A percentile compares a stretch with the other conserved stretches of the same genome.
These are phyloP conservation scores for Cyprinodon brontotheroides DNA, from an alignment of 2,113 vertebrate species.

Conservation along the genomic window DNA sequence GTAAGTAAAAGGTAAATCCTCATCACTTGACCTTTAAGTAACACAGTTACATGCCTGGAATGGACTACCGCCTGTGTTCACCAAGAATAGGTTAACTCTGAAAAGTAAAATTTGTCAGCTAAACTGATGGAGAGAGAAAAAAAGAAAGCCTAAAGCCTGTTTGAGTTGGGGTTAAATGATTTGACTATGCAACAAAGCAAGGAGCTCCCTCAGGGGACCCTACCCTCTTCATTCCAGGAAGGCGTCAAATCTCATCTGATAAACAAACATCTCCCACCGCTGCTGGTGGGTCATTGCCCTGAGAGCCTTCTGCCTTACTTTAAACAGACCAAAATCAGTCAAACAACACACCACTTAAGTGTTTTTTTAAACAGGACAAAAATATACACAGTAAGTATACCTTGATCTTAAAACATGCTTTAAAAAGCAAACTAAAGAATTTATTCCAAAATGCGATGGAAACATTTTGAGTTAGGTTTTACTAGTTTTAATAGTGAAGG, in stretches of 20 bases:
- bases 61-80: conserved; percentile 7
- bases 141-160: conserved; percentile 30
- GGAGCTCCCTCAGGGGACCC: conserved; percentile 45
- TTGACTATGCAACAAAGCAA: conserved; percentile 25
- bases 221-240: conserved; percentile 53
- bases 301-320: conserved; percentile 2
- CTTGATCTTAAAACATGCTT: background rate
- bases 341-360: background rate
- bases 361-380: background rate
- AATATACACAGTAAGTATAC: background rate
- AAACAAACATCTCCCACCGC: conserved; percentile 39
- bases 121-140: conserved; percentile 12
- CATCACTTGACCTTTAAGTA: conserved; percentile 56
- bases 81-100: conserved; percentile 3
- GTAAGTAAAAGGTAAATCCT: conserved; percentile 23
- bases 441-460: too few relatives aligned
- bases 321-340: background rate
- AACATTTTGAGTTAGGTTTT: too few relatives aligned
- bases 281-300: background rate
- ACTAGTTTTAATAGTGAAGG: too few relatives aligned
- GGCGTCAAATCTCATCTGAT: conserved; percentile 53
- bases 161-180: conserved; percentile 54
- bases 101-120: conserved; percentile 9
- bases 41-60: conserved; percentile 29
- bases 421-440: too few relatives aligned